Conservation (phyloP, 1,140 invertebrate genomes). For the Drosophila busckii region DNA sequence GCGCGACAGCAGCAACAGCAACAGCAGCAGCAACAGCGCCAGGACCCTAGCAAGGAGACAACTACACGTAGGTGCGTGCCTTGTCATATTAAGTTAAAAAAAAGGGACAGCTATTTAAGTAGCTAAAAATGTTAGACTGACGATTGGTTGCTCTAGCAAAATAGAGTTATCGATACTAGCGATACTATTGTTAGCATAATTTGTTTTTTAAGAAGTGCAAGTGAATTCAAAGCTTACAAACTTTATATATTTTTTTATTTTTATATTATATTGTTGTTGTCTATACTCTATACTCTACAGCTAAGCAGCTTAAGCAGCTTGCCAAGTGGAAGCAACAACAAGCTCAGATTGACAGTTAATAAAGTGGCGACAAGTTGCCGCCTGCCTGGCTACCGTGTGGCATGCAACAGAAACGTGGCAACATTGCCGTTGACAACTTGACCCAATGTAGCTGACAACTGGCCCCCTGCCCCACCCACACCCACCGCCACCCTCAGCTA, state of each 20-base stretch:
- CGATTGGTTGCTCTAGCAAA: background rate
- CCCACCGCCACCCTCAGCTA: background rate
- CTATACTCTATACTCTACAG: background rate
- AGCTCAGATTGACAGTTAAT: conserved; percentile 70
- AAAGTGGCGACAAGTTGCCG: conserved; percentile 66
- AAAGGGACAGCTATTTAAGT: conserved; percentile 24
- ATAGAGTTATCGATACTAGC: no score
- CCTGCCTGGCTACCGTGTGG: conserved; percentile 36
- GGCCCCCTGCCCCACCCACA: background rate
- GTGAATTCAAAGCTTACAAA: conserved; percentile 4
- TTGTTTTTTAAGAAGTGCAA: background rate
- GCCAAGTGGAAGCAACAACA: conserved; percentile 36
- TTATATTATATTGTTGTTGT: background rate
- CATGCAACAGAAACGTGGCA: conserved; percentile 41
- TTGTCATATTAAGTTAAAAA: conserved; percentile 30
- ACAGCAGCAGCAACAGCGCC: conserved; percentile 12
- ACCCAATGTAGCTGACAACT: conserved; percentile 63
- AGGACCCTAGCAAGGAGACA: conserved; percentile 1
- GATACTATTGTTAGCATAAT: no score
- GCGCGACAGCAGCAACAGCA: conserved; percentile 50
- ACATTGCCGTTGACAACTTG: conserved; percentile 68
- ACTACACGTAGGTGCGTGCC: conserved; percentile 15
- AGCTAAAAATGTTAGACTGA: background rate
- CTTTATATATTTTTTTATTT: background rate
- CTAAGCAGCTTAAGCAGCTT: background rate